These are phyloP conservation scores for Loxodonta africana DNA, from an alignment of 2,113 vertebrate genomes.

Conservation along the genomic window DNA sequence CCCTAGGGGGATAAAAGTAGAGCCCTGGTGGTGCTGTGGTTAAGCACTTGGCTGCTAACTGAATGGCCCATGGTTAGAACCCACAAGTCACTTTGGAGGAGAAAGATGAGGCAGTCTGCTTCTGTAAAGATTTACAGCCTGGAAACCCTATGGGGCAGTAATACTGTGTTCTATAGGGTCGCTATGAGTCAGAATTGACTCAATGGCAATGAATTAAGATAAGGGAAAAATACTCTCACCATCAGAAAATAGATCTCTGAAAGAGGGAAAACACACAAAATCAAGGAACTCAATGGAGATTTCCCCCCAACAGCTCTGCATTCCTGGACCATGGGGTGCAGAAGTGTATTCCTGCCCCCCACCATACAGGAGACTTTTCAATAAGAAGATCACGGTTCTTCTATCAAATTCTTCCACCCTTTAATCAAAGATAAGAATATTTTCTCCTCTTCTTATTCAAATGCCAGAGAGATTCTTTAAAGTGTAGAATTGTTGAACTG, in stretches of 20 bases:
- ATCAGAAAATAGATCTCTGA: not conserved
- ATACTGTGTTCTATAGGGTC: too few species aligned
- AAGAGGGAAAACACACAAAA: not conserved
- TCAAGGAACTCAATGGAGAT: not conserved
- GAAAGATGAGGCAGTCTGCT: too few species aligned
- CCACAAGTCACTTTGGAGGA: too few species aligned
- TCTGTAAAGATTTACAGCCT: too few species aligned
- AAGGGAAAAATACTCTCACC: not conserved
- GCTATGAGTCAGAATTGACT: not conserved
- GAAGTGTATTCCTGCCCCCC: not conserved
- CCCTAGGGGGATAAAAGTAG: not conserved
- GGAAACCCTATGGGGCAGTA: not conserved
- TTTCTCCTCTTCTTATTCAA: conserved; percentile 23
- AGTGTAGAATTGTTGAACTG: not conserved
- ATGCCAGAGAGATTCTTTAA: not conserved
- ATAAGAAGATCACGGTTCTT: not conserved
- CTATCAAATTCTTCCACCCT: not conserved
- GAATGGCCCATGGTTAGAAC: too few species aligned
- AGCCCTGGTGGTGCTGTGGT: too few species aligned
- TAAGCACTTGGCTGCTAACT: too few species aligned
- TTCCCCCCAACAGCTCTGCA: not conserved
- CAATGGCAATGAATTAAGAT: not conserved
- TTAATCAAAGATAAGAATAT: not conserved
- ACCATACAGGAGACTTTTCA: not conserved
- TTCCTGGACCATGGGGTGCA: not conserved